phyloP scores from a whole-genome alignment of 2,888 invertebrate genomes.

The Luperina testacea region DNA sequence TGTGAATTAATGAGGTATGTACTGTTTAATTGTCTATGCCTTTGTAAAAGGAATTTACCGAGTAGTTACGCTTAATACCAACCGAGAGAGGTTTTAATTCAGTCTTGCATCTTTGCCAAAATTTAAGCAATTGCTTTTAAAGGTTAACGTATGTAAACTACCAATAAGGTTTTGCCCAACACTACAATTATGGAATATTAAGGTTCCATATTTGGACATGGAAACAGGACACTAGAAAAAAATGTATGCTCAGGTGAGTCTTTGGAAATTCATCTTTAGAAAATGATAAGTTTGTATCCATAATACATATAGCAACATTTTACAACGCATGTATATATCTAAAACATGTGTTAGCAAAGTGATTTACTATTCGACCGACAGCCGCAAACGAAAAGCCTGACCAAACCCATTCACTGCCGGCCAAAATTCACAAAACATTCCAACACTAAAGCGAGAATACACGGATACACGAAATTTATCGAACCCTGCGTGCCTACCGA shows the following conservation, averaged over 20 bases:
- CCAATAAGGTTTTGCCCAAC: background rate
- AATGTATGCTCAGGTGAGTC: too few species aligned
- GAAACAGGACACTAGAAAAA: background rate
- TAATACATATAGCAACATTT: background rate
- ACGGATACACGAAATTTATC: slow-evolving; percentile 54
- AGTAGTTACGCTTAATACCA: slow-evolving; percentile 5
- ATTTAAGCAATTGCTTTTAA: slow-evolving; percentile 5
- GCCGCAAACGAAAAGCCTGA: slow-evolving; percentile 38
- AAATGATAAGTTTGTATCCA: background rate
- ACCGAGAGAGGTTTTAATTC: slow-evolving; percentile 3
- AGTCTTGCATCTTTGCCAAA: slow-evolving; percentile 16
- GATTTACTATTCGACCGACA: slow-evolving; percentile 34
- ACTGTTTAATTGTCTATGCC: slow-evolving; percentile 1
- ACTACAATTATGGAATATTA: background rate
- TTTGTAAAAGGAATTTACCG: background rate
- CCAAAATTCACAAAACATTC: slow-evolving; percentile 40
- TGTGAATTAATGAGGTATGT: slow-evolving; percentile 24
- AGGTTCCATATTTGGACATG: background rate
- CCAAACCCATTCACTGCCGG: slow-evolving; percentile 32
- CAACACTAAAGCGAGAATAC: slow-evolving; percentile 21
- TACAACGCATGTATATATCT: slow-evolving; percentile 6
- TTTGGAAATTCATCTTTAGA: background rate
- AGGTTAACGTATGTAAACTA: slow-evolving; percentile 3
- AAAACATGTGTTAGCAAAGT: slow-evolving; percentile 41
- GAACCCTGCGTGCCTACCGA: slow-evolving; percentile 48